Evolutionary conservation across 2,113 vertebrate genomes (phyloP).

Genomic region (Hippotragus niger): DNA sequence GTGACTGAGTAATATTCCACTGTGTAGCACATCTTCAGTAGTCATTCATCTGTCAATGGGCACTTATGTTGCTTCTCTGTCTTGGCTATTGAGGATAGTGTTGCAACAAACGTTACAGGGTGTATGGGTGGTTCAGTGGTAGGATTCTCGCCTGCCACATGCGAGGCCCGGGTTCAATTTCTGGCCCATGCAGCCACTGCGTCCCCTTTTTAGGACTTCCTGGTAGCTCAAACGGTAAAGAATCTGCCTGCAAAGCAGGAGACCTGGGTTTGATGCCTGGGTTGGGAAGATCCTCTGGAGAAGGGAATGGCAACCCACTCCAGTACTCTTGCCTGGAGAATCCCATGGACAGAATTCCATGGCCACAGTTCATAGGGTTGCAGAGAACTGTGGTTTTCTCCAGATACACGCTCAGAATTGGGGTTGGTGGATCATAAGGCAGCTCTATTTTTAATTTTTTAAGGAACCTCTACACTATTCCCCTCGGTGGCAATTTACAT

Average conservation of each 20-base stretch:
- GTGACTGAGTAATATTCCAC: neutral
- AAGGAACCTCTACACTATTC: neutral
- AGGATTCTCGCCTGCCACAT: rapidly evolving
- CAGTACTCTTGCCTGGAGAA: neutral
- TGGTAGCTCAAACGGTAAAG: neutral
- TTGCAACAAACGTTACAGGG: neutral
- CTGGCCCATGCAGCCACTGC: neutral
- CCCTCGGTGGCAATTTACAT: neutral
- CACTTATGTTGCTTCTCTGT: neutral
- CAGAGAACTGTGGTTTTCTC: neutral
- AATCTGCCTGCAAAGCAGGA: neutral
- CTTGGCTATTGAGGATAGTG: neutral
- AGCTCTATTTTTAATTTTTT: neutral
- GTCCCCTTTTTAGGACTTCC: neutral
- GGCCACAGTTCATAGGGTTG: too few relatives aligned
- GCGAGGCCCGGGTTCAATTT: neutral
- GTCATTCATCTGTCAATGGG: neutral
- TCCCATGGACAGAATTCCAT: neutral
- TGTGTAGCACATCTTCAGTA: neutral
- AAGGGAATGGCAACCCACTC: neutral
- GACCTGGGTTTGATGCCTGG: neutral
- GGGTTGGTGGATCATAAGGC: neutral
- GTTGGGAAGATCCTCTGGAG: neutral
- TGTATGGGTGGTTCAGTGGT: neutral
- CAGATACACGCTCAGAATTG: neutral